Evolutionary conservation across 2,888 invertebrate species (phyloP).

Genomic region (Glaucopsyche alexis): DNA sequence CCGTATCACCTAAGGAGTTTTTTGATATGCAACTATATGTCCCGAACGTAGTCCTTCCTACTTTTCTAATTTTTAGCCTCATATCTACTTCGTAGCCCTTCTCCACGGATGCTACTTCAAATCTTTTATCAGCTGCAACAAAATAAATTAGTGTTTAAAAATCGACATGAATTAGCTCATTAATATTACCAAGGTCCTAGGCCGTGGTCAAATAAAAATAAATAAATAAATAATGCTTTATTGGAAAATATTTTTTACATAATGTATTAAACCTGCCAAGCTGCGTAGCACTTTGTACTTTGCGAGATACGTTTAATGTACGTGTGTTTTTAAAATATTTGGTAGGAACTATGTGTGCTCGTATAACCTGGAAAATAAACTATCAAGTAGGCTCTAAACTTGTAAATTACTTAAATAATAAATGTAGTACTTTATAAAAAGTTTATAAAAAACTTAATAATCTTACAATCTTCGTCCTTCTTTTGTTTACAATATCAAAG

Average conservation of each 20-base stretch:
- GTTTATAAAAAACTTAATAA: not conserved
- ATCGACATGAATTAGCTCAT: not conserved
- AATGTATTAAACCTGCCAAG: too few relatives aligned
- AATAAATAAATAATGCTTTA: too few relatives aligned
- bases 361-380: not conserved
- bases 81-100: slow-evolving; percentile 85
- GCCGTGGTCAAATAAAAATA: too few relatives aligned
- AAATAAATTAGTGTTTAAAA: slow-evolving; percentile 30
- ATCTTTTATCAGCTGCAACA: slow-evolving; percentile 73
- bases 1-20: slow-evolving; percentile 86
- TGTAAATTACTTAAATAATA: not conserved
- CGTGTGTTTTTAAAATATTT: too few relatives aligned
- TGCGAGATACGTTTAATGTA: too few relatives aligned
- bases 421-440: not conserved
- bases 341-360: not conserved
- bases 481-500: slow-evolving; percentile 14
- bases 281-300: too few relatives aligned
- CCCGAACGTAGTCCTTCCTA: slow-evolving; percentile 81
- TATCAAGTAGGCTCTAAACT: not conserved
- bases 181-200: too few relatives aligned
- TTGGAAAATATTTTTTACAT: too few relatives aligned
- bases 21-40: slow-evolving; percentile 87
- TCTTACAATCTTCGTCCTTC: not conserved
- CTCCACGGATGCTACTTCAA: slow-evolving; percentile 74
- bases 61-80: slow-evolving; percentile 84